Evolutionary conservation across 1,140 invertebrate genomes (phyloP), one percentile per base, ranked within the genome.

Genomic region (Acyrthosiphon pisum): DNA sequence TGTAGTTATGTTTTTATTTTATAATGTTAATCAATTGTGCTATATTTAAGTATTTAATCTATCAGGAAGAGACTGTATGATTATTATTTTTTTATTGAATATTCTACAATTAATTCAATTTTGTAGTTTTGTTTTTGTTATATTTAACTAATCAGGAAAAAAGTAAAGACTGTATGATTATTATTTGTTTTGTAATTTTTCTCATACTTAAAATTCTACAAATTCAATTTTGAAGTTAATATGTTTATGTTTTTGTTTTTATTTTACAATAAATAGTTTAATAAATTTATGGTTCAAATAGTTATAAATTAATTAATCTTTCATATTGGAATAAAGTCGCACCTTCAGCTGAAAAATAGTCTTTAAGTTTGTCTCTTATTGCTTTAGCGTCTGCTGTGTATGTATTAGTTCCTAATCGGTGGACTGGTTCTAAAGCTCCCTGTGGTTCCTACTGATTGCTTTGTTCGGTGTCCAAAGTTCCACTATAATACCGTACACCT

Each of bases 331-430:
- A 86, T 46, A 23, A 11, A 86, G 30, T 8, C 3, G 41, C 41
- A 9, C 83, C 83, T 86, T 86, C 44, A 46, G 41, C 26, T 14
- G 81, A 86, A 86, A 86, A 86, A 86, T 86, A 86, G 30, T 86
- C 26, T 86, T 86, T 86, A 46, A 86, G 41, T 46, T 46, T 86
- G 11, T 86, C 46, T 14, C 83, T 26, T 46, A 30, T 86, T 26
- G 30, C 46, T 86, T 86, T 86, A 23, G 83, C 83, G 6, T 86
- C 44, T 46, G 41, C 26, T 30, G 83, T 46, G 11, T 86, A 86
- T 2, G 41, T 86, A 86, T 86, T 86, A 23, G 83, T 86, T 26
- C 83, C 83, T 86, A 86, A 44, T 46, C 46, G 83, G 4, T 46
- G 0, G 44, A 86, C 83, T 23, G 41, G 41, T 23, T 4, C 83